These are phyloP conservation scores for Bombus haemorrhoidalis DNA, from an alignment of 1,140 invertebrate genomes.

Conservation along the genomic window DNA sequence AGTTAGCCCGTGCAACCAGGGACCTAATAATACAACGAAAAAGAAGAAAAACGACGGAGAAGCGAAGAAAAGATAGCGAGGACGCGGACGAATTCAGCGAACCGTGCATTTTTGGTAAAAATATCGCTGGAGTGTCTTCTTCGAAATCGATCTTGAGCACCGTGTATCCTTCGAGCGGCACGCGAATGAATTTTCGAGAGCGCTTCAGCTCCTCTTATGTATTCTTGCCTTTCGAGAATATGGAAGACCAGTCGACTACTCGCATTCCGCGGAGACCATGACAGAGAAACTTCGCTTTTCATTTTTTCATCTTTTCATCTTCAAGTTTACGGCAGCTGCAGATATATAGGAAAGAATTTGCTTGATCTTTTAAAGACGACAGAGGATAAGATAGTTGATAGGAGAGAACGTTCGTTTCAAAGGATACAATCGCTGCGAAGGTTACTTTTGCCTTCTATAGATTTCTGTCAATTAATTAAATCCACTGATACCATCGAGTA, in stretches of 20 bases:
- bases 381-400: background rate
- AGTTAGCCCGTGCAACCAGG: background rate
- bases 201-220: constrained; percentile 7
- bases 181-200: constrained; percentile 31
- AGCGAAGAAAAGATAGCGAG: background rate
- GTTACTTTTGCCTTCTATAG: background rate
- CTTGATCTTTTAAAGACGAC: background rate
- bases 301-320: background rate
- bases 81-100: background rate
- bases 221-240: constrained; percentile 21
- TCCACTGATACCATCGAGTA: background rate
- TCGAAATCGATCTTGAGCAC: constrained; percentile 28
- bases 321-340: background rate
- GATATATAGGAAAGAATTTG: background rate
- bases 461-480: background rate
- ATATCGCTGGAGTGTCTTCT: background rate
- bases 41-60: background rate
- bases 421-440: background rate
- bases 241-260: constrained; percentile 19
- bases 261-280: background rate
- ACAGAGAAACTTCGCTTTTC: background rate
- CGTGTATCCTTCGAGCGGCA: constrained; percentile 23
- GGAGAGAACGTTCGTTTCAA: background rate
- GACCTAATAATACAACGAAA: background rate
- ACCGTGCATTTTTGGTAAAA: constrained; percentile 9